Percentiles rank a stretch among this genome's conserved stretches.
Evolutionary conservation across 1,140 invertebrate species (phyloP).

Genomic region (Trinorchestia longiramus): DNA sequence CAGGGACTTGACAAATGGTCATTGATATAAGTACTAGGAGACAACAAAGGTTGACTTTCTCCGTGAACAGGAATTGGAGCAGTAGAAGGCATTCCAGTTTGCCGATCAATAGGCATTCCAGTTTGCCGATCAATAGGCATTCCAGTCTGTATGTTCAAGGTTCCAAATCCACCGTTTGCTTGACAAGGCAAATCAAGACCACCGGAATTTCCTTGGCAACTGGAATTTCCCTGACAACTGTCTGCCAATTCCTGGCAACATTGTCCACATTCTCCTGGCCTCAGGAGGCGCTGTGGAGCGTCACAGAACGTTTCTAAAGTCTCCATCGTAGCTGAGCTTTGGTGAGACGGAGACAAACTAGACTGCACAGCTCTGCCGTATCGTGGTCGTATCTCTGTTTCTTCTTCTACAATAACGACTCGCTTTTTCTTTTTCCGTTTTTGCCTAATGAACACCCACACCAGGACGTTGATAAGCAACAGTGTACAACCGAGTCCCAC

Average conservation of each 20-base stretch:
- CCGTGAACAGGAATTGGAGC: constrained; percentile 13
- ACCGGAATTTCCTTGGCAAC: constrained; percentile 8
- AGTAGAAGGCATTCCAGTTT: neutral
- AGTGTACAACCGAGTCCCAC: constrained; percentile 51
- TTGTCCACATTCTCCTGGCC: constrained; percentile 20
- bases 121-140: neutral
- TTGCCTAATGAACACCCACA: constrained; percentile 25
- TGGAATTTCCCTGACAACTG: constrained; percentile 3
- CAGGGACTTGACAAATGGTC: constrained; percentile 12
- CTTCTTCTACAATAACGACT: constrained; percentile 16
- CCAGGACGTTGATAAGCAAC: constrained; percentile 51
- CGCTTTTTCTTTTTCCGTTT: constrained; percentile 41
- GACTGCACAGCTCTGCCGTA: neutral
- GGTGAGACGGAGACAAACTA: neutral
- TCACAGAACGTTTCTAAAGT: constrained; percentile 47
- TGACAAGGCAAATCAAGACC: constrained; percentile 6
- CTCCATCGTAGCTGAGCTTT: constrained; percentile 27
- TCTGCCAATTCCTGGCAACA: constrained; percentile 42
- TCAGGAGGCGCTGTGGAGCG: neutral
- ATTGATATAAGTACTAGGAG: constrained; percentile 26
- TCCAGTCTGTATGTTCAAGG: neutral
- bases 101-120: neutral
- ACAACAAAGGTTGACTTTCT: constrained; percentile 34
- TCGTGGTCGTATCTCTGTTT: neutral
- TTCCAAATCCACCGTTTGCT: neutral